Percentiles rank a stretch among this genome's conserved stretches.
phyloP scores from a whole-genome alignment of 2,113 vertebrate genomes.

The Trichechus manatus region DNA sequence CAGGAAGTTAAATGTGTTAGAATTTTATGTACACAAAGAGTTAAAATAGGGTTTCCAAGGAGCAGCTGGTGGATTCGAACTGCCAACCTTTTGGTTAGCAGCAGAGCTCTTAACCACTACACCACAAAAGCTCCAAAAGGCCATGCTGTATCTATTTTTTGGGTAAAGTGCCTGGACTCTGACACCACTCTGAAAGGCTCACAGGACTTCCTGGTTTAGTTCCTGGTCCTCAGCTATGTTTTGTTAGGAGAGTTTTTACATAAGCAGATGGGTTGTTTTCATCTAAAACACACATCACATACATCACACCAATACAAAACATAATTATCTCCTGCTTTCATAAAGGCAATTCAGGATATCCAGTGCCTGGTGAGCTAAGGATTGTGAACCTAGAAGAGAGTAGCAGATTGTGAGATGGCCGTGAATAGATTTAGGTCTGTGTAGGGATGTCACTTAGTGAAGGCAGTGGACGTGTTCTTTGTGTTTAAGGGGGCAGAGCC shows the following conservation, averaged over 20 bases:
- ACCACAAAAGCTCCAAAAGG: neutral
- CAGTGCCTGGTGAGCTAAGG: neutral
- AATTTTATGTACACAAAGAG: neutral
- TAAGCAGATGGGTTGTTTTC: neutral
- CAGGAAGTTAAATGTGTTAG: neutral
- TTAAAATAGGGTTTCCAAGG: neutral
- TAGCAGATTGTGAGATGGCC: neutral
- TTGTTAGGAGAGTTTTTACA: neutral
- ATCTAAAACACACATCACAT: neutral
- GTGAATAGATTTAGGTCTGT: neutral
- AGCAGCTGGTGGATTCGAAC: no score
- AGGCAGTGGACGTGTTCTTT: neutral
- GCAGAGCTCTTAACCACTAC: no score
- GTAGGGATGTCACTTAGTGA: neutral
- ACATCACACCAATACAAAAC: neutral
- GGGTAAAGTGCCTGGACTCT: neutral
- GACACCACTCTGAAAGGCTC: neutral
- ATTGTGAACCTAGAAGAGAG: neutral
- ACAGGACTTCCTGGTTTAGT: neutral
- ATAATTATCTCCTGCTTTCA: neutral
- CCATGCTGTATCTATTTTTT: neutral
- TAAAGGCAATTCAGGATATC: neutral
- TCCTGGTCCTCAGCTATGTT: constrained; percentile 4
- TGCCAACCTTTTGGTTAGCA: no score
- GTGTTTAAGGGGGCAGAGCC: neutral